Percentiles rank a stretch among this genome's conserved stretches.
Evolutionary conservation across 2,888 invertebrate species (phyloP).

Genomic region (Eupithecia subumbrata): DNA sequence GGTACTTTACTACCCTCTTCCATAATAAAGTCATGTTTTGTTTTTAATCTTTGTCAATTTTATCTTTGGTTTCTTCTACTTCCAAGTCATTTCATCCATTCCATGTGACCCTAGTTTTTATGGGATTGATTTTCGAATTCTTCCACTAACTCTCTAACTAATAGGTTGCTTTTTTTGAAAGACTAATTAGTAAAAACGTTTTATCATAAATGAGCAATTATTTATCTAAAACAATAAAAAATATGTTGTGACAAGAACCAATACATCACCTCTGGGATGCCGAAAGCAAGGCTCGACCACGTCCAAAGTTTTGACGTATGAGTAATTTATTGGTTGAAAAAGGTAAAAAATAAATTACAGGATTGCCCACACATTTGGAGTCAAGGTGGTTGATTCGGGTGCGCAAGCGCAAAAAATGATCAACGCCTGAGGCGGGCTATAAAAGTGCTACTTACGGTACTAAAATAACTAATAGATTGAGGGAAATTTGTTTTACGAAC

Average conservation of each 20-base stretch:
- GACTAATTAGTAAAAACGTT: constrained; percentile 51
- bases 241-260: constrained; percentile 76
- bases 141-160: not conserved
- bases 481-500: constrained; percentile 21
- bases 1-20: not conserved
- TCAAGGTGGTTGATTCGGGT: constrained; percentile 81
- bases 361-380: constrained; percentile 81
- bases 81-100: not conserved
- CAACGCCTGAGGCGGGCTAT: constrained; percentile 62
- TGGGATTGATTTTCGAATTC: not conserved
- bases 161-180: not conserved
- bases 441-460: constrained; percentile 67
- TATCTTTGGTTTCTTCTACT: too few species aligned
- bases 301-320: constrained; percentile 81
- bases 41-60: too few species aligned
- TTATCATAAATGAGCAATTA: constrained; percentile 64
- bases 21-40: too few species aligned
- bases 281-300: constrained; percentile 55
- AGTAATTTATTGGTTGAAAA: constrained; percentile 82
- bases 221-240: constrained; percentile 72
- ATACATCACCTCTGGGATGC: constrained; percentile 77
- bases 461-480: constrained; percentile 46
- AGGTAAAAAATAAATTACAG: constrained; percentile 77
- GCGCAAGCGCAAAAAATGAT: constrained; percentile 78
- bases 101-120: not conserved